Evolutionary conservation across 1,140 invertebrate species (phyloP).

Genomic region (Ephestia elutella): DNA sequence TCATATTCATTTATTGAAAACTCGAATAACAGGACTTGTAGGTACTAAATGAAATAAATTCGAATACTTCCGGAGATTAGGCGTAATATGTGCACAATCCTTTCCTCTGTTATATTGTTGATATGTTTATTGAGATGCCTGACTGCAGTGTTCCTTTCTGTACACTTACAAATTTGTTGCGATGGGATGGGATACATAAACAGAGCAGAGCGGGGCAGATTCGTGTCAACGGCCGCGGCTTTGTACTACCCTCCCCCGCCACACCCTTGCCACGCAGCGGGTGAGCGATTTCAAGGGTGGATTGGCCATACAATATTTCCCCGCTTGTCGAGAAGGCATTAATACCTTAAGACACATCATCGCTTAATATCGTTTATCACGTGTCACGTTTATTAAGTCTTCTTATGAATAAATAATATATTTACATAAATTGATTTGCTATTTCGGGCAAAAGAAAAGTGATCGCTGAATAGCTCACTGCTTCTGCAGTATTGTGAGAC

Average conservation of each 20-base stretch:
- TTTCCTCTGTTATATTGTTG: too few species aligned
- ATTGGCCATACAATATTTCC: conserved; percentile 33
- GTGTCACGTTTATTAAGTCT: conserved; percentile 15
- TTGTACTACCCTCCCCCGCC: conserved; percentile 33
- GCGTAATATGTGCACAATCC: too few species aligned
- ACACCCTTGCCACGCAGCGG: conserved; percentile 21
- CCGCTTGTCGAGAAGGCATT: conserved; percentile 49
- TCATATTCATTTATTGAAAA: too few species aligned
- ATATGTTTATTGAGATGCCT: too few species aligned
- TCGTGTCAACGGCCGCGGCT: conserved; percentile 65
- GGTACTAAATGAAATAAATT: too few species aligned
- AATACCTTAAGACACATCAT: conserved; percentile 50
- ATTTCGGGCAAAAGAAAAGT: background rate
- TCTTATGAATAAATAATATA: too few species aligned
- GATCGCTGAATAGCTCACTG: background rate
- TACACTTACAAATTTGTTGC: conserved; percentile 16
- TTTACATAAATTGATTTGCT: background rate
- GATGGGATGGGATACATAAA: conserved; percentile 61
- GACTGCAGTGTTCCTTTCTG: background rate
- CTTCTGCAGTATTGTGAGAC: too few species aligned
- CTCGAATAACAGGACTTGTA: too few species aligned
- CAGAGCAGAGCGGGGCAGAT: conserved; percentile 54
- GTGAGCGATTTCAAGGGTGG: conserved; percentile 55
- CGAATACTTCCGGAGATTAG: too few species aligned
- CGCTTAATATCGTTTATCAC: conserved; percentile 54